phyloP scores from a whole-genome alignment of 2,888 invertebrate species.

The Eledona agricola region DNA sequence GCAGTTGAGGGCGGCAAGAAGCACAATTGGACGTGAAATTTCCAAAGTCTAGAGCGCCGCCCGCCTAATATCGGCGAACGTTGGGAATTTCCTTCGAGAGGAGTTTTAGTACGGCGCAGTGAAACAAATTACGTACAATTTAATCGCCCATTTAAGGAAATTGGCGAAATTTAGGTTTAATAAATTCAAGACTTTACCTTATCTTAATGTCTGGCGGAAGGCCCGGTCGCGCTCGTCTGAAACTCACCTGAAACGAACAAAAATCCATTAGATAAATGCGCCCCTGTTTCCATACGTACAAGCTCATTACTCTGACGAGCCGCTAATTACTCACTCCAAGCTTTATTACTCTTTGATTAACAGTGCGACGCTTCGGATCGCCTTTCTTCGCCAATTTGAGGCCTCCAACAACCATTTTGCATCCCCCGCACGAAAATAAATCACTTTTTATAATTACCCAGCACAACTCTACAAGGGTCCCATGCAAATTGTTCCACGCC shows the following conservation, averaged over 20 bases:
- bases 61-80: constrained; percentile 48
- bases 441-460: constrained; percentile 45
- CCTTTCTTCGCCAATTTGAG: constrained; percentile 5
- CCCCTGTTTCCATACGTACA: constrained; percentile 20
- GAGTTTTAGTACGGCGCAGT: constrained; percentile 60
- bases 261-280: constrained; percentile 40
- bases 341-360: neutral
- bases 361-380: constrained; percentile 2
- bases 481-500: constrained; percentile 39
- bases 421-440: constrained; percentile 40
- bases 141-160: constrained; percentile 63
- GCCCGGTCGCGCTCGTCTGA: constrained; percentile 33
- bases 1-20: constrained; percentile 47
- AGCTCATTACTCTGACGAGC: neutral
- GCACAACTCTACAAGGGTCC: constrained; percentile 31
- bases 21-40: constrained; percentile 61
- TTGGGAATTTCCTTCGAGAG: constrained; percentile 55
- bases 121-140: constrained; percentile 63
- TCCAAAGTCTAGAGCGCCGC: constrained; percentile 40
- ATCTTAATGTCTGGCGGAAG: constrained; percentile 56
- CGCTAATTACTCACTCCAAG: constrained; percentile 1
- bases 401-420: constrained; percentile 1
- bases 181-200: constrained; percentile 63
- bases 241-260: constrained; percentile 58
- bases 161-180: constrained; percentile 62